Conservation (phyloP, 2,113 vertebrate species). For the Irena cyanogastra region DNA sequence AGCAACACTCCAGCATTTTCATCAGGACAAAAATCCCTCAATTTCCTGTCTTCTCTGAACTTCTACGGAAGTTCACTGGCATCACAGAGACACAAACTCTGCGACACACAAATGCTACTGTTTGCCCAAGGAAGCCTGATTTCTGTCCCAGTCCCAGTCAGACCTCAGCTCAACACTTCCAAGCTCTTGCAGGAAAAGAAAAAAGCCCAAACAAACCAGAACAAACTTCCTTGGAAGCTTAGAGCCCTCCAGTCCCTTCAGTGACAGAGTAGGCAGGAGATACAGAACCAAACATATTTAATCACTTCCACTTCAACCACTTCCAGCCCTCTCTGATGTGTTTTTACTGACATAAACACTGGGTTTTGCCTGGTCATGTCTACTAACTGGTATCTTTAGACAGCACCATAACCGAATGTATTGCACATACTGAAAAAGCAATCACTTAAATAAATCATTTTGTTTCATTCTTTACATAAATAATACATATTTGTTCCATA, state of each 20-base stretch:
- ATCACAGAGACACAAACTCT: neutral
- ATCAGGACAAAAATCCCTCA: neutral
- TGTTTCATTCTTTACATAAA: neutral
- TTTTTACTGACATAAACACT: neutral
- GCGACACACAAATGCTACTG: neutral
- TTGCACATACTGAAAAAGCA: neutral
- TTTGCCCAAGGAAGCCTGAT: neutral
- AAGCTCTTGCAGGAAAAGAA: neutral
- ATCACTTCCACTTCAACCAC: neutral
- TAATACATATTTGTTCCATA: neutral
- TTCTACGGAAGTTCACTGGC: neutral
- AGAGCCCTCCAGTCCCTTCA: neutral
- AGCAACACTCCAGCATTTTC: neutral
- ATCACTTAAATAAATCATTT: neutral
- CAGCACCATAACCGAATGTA: neutral
- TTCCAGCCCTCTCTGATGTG: neutral
- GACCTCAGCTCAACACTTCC: neutral
- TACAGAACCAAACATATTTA: neutral
- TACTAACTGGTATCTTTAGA: neutral
- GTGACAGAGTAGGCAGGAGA: neutral
- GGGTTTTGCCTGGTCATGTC: neutral
- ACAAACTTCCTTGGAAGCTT: rapidly evolving
- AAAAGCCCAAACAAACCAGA: neutral
- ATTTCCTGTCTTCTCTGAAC: neutral
- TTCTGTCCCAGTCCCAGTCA: neutral